These are phyloP conservation scores for Rutilus rutilus DNA, from an alignment of 2,113 vertebrate genomes.

Conservation along the genomic window DNA sequence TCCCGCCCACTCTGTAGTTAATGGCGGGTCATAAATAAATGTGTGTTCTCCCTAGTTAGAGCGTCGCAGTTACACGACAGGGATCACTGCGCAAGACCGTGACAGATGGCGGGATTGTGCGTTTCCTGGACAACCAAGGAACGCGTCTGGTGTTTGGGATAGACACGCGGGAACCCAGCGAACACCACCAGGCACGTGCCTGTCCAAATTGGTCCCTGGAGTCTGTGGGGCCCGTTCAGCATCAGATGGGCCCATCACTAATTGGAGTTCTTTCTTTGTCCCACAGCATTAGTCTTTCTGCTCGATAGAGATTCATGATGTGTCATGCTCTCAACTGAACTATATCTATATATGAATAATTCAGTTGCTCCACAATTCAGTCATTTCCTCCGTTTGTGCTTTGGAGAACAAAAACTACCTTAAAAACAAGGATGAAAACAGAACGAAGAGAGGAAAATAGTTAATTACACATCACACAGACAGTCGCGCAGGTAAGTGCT, in stretches of 20 bases:
- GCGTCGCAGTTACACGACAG: slow-evolving; percentile 63
- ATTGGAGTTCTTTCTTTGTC: slow-evolving; percentile 60
- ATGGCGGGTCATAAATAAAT: background rate
- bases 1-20: background rate
- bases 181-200: slow-evolving; percentile 60
- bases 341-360: background rate
- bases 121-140: slow-evolving; percentile 79
- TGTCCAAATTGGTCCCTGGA: slow-evolving; percentile 86
- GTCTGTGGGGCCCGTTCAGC: slow-evolving; percentile 68
- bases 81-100: slow-evolving; percentile 69
- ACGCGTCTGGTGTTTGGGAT: slow-evolving; percentile 48
- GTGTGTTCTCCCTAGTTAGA: slow-evolving; percentile 57
- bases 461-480: background rate
- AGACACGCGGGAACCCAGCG: slow-evolving; percentile 43
- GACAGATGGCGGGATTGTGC: slow-evolving; percentile 73
- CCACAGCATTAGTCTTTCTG: background rate
- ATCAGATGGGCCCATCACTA: slow-evolving; percentile 76
- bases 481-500: slow-evolving; percentile 15
- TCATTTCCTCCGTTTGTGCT: background rate
- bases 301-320: background rate
- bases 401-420: background rate
- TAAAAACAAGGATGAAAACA: background rate
- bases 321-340: background rate
- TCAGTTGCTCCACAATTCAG: background rate
- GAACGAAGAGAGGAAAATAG: background rate